Percentiles rank a stretch among this genome's conserved stretches.
Evolutionary conservation across 2,113 vertebrate genomes (phyloP).

Genomic region (Isurus oxyrinchus): DNA sequence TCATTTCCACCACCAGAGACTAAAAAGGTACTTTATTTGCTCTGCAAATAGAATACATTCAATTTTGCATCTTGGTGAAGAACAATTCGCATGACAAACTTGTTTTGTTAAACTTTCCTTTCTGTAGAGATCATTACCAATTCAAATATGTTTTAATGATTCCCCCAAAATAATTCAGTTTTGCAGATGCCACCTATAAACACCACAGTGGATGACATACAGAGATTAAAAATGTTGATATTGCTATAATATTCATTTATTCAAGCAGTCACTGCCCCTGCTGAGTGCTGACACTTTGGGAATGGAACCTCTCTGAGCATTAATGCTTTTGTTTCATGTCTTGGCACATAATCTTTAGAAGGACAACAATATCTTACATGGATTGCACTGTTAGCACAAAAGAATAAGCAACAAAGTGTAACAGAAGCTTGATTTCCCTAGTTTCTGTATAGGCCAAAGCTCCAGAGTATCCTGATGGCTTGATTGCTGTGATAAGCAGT

Average conservation of each 20-base stretch:
- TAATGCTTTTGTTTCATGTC: slow-evolving; percentile 35
- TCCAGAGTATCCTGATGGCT: background rate
- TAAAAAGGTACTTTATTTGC: background rate
- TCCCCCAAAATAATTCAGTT: slow-evolving; percentile 1
- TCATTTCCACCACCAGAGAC: background rate
- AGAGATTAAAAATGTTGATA: slow-evolving; percentile 37
- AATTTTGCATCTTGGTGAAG: no score
- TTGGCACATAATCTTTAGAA: slow-evolving; percentile 36
- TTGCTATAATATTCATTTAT: slow-evolving; percentile 33
- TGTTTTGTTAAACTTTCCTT: slow-evolving; percentile 24
- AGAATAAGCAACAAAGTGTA: slow-evolving; percentile 33
- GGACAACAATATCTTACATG: slow-evolving; percentile 36
- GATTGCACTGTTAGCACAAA: slow-evolving; percentile 19
- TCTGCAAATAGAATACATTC: background rate
- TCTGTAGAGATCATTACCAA: background rate
- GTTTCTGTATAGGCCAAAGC: background rate
- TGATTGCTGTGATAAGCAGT: background rate
- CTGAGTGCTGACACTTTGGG: slow-evolving; percentile 28
- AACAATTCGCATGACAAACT: background rate
- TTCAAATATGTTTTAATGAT: slow-evolving; percentile 1
- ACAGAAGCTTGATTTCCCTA: slow-evolving; percentile 25
- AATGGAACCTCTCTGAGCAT: slow-evolving; percentile 1
- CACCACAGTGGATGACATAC: background rate
- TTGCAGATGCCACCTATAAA: slow-evolving; percentile 1
- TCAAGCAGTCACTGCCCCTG: slow-evolving; percentile 20